Evolutionary conservation across 1,140 invertebrate species (phyloP), one percentile per base, ranked within the genome.

Genomic region (Manduca sexta): DNA sequence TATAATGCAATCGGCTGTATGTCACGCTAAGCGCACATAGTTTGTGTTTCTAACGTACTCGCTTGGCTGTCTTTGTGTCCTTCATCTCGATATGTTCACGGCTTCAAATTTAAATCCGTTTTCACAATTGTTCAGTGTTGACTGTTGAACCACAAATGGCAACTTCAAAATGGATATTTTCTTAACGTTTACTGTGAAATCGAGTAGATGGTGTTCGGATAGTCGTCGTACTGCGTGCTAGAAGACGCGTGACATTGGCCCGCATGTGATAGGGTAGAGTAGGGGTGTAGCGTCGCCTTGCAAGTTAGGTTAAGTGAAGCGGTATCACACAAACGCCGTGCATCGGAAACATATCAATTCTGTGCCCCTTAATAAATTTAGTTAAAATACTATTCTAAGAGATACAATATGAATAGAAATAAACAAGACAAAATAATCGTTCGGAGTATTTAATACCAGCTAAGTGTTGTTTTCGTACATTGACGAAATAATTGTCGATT

Each of bases 291-390:
- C 73, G 66, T 75, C 86, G 83, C 86, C 84, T 86, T 87, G 80
- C 84, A 77, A 84, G 68, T 81, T 84, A 85, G 82, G 72, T 82
- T 83, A 83, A 84, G 76, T 78, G 73, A 80, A 84, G 70, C 83
- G 80, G 83, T 86, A 85, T 68, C 72, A 86, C 74, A 86, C 84
- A 86, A 87, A 84, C 82, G 69, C 86, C 86, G 83, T 84, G 75
- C 76, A 86, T 86, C 84, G 84, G 82, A 86, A 86, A 87, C 86
- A 87, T 87, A 87, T 87, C 86, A 87, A 86, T 81, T 85, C 84
- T 87, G 86, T 87, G 86, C 86, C 86, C 86, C 86, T 87, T 86
- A 86, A 76, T 81, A 81, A 83, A 79, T 74, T 73, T 83, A 83
- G 70, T 74, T 83, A 80, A 81, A 52, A 67, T 75, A 79, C 66